Evolutionary conservation across 1,140 invertebrate species (phyloP).

Genomic region (Drosophila jambulina): DNA sequence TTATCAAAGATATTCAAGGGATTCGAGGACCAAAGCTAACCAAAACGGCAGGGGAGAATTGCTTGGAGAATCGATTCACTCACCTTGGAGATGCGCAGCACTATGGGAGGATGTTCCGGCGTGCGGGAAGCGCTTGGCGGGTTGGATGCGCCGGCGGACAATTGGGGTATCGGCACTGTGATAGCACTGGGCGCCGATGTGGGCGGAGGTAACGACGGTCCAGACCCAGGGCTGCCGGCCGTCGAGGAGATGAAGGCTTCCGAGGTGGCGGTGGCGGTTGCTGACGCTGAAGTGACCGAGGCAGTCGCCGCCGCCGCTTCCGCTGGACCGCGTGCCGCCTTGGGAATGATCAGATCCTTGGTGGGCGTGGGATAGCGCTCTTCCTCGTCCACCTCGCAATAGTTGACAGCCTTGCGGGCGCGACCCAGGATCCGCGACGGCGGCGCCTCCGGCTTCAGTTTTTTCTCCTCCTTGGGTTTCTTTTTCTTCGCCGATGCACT

Average conservation of each 20-base stretch:
- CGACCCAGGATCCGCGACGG: conserved; percentile 80
- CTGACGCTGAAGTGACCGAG: conserved; percentile 7
- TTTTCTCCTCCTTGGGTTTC: conserved; percentile 81
- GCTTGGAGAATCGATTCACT: conserved; percentile 20
- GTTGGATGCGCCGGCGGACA: conserved; percentile 48
- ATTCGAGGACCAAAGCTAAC: no score
- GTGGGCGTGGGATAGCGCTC: conserved; percentile 84
- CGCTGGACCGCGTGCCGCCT: conserved; percentile 30
- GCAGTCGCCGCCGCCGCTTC: conserved; percentile 15
- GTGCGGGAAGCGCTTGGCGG: conserved; percentile 72
- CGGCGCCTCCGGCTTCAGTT: conserved; percentile 83
- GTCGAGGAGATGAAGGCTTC: conserved; percentile 37
- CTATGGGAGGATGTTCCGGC: conserved; percentile 86
- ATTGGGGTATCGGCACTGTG: conserved; percentile 83
- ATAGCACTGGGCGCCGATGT: conserved; percentile 56
- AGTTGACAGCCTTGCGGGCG: conserved; percentile 81
- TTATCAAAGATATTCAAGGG: no score
- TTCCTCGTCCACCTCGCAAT: conserved; percentile 81
- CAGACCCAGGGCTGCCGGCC: conserved; percentile 23
- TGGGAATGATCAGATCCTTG: conserved; percentile 75
- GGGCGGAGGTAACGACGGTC: conserved; percentile 62
- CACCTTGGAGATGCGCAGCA: conserved; percentile 87
- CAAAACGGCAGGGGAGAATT: not conserved
- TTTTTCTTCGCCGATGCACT: conserved; percentile 41
- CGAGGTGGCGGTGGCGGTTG: conserved; percentile 18